Evolutionary conservation across 35 echinoderm and acorn worm species (phyloP).

Genomic region (Apostichopus japonicus): DNA sequence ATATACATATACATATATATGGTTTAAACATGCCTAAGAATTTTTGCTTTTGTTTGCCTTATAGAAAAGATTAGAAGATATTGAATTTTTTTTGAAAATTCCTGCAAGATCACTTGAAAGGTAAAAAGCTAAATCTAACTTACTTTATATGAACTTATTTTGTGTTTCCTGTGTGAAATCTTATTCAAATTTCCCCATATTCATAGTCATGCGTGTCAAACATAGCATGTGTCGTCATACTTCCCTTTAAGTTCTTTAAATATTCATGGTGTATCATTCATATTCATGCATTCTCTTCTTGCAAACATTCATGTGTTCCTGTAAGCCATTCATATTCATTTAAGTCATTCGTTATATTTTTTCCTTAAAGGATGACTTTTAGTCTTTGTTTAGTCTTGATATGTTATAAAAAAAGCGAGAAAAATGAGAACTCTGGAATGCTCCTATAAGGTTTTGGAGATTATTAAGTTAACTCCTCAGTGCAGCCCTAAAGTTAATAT

Average conservation of each 20-base stretch:
- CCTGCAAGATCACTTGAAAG: constrained; percentile 66
- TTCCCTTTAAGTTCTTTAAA: not conserved
- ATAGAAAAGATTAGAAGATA: constrained; percentile 75
- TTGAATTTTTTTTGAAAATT: constrained; percentile 77
- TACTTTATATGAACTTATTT: no score
- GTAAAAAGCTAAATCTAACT: constrained; percentile 27
- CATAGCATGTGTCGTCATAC: not conserved
- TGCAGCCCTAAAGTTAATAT: no score
- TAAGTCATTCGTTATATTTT: no score
- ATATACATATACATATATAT: no score
- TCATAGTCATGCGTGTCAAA: not conserved
- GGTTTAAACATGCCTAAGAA: no score
- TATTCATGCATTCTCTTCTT: not conserved
- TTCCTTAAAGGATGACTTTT: no score
- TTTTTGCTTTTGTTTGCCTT: not conserved
- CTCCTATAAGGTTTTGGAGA: no score
- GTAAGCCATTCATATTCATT: not conserved
- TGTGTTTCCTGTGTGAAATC: no score
- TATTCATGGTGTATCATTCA: not conserved
- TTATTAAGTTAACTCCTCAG: no score
- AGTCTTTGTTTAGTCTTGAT: no score
- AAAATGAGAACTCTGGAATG: no score
- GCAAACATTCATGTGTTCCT: not conserved
- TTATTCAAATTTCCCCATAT: not conserved
- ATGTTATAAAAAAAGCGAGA: no score